phyloP scores from a whole-genome alignment of 2,797 vertebrate species.

The Enteromius anoplus region DNA sequence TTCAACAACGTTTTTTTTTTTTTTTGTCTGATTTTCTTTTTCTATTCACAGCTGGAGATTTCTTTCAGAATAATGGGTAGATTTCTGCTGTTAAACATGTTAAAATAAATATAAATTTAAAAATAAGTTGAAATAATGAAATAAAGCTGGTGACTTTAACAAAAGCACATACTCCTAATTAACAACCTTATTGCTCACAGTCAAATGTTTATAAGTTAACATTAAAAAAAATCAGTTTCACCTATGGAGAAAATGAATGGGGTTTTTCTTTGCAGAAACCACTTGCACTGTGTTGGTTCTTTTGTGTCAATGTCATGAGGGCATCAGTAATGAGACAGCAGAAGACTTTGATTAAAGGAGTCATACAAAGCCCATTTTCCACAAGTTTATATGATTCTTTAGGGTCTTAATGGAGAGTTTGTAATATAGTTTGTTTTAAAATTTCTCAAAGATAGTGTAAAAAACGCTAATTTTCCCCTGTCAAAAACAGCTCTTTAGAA shows the following conservation, averaged over 20 bases:
- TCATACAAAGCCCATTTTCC: no score
- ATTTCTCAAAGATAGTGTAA: no score
- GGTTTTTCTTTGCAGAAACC: neutral
- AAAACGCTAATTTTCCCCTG: no score
- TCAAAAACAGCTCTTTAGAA: no score
- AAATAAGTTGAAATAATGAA: neutral
- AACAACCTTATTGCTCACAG: neutral
- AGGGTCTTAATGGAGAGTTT: no score
- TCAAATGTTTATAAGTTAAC: neutral
- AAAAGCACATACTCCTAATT: neutral
- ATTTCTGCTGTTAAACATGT: neutral
- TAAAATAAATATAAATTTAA: neutral
- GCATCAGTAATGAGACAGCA: neutral
- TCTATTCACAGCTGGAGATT: neutral
- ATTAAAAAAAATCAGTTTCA: neutral
- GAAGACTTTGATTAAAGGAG: neutral
- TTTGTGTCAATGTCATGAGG: neutral
- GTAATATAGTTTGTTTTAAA: no score
- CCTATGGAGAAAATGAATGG: neutral
- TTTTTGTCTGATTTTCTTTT: neutral
- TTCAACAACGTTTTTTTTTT: neutral
- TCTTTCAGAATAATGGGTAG: neutral
- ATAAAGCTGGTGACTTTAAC: neutral
- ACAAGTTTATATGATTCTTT: no score
- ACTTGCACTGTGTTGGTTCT: neutral